Conservation (phyloP, 2,797 vertebrate species). For the Sebastes matsubarae region DNA sequence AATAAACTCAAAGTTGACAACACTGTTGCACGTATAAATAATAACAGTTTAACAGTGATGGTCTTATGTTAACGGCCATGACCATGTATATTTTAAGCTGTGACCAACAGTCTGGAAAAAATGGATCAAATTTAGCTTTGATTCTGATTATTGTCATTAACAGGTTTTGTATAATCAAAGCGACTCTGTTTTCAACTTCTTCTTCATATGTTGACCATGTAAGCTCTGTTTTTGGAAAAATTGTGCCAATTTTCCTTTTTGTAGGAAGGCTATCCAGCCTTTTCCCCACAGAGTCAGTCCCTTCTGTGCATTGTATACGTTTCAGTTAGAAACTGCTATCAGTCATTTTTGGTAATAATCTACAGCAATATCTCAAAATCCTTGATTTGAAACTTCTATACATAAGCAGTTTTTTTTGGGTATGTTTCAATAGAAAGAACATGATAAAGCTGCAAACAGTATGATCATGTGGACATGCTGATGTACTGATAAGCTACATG, state of each 20-base stretch:
- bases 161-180: neutral
- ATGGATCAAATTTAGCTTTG: neutral
- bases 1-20: neutral
- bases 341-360: neutral
- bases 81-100: neutral
- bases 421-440: neutral
- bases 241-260: neutral
- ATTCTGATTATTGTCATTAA: neutral
- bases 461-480: neutral
- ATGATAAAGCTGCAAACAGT: slow-evolving; percentile 3
- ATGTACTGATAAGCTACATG: slow-evolving; percentile 35
- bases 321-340: neutral
- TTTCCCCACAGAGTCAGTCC: too few relatives aligned
- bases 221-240: neutral
- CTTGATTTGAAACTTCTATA: neutral
- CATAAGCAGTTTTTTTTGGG: neutral
- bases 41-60: too few relatives aligned
- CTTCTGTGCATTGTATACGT: neutral
- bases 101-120: neutral
- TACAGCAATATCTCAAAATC: neutral
- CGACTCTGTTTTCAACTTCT: neutral
- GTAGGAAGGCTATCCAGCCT: neutral
- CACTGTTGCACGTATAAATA: neutral
- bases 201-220: neutral
- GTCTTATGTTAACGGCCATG: neutral